These are phyloP conservation scores for Delia radicum DNA, from an alignment of 1,140 invertebrate species.

Conservation along the genomic window DNA sequence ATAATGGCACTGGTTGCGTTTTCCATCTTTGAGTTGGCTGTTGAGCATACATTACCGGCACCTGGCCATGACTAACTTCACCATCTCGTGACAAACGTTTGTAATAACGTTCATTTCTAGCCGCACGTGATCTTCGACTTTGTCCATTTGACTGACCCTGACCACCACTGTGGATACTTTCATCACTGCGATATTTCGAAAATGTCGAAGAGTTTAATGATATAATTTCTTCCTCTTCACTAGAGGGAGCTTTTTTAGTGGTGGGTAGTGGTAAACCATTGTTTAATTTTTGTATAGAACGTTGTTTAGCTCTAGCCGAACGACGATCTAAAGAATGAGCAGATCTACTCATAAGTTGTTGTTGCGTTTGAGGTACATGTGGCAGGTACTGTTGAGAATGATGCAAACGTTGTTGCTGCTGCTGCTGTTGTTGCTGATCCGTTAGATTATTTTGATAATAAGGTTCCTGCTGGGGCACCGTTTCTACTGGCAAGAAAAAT, in stretches of 20 bases:
- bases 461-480: slow-evolving; percentile 55
- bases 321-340: slow-evolving; percentile 53
- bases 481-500: slow-evolving; percentile 59
- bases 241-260: slow-evolving; percentile 61
- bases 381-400: slow-evolving; percentile 23
- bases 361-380: slow-evolving; percentile 15
- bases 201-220: slow-evolving; percentile 66
- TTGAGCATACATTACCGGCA: slow-evolving; percentile 25
- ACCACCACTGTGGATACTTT: slow-evolving; percentile 64
- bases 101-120: slow-evolving; percentile 76
- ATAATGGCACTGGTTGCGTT: slow-evolving; percentile 48
- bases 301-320: slow-evolving; percentile 58
- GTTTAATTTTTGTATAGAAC: slow-evolving; percentile 64
- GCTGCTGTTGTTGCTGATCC: neutral
- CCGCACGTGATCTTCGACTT: slow-evolving; percentile 62
- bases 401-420: slow-evolving; percentile 7
- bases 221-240: slow-evolving; percentile 70
- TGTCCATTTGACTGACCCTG: slow-evolving; percentile 54
- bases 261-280: neutral
- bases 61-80: slow-evolving; percentile 37
- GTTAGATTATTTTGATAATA: slow-evolving; percentile 45
- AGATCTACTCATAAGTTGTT: slow-evolving; percentile 38
- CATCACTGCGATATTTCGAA: slow-evolving; percentile 66
- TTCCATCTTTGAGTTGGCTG: slow-evolving; percentile 42
- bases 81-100: slow-evolving; percentile 71